Evolutionary conservation across 2,888 invertebrate species (phyloP), one percentile per base, ranked within the genome.

Genomic region (Plagodis dolabraria): DNA sequence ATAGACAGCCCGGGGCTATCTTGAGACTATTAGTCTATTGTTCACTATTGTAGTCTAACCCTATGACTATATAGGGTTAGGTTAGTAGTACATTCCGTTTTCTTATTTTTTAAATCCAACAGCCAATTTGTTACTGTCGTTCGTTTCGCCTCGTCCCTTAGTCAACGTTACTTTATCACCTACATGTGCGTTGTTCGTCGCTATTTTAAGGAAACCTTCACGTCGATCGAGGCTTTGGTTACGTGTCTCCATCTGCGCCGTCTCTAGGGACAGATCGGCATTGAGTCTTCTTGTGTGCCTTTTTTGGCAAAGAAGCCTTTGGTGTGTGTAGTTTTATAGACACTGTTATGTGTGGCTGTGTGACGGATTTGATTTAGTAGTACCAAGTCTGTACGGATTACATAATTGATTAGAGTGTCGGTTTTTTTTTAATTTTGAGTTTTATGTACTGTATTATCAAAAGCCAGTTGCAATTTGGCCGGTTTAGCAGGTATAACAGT

Each of bases 111-210:
- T 47, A 61, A 65, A 49, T 53, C 64, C 48, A 48, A 46, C 58
- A 60, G 57, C 57, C 65, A 65, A 69, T 67, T 65, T 64, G 65
- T 67, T 62, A 52, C 53, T 56, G 61, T 62, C 64, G 59, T 68
- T 65, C 62, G 56, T 58, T 69, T 54, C 60, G 63, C 58, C 49
- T 53, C 62, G 57, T 64, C 64, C 57, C 69, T 65, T 65, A 69
- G 67, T 65, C 67, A 63, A 64, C 63, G 64, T 34, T 57, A 67
- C 65, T 66, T 67, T 69, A 67, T 67, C 65, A 58, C 64, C 47
- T 44, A 53, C 56, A 52, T 56, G 58, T 58, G 45, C 50, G 51
- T 49, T 57, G 56, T 54, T 55, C 53, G 48, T 49, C 52, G 57
- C 64, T 67, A 65, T 69, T 67, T 69, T 52, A 60, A 53, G 60